Evolutionary conservation across 2,888 invertebrate genomes (phyloP).

Genomic region (Chaitophorus viminalis): DNA sequence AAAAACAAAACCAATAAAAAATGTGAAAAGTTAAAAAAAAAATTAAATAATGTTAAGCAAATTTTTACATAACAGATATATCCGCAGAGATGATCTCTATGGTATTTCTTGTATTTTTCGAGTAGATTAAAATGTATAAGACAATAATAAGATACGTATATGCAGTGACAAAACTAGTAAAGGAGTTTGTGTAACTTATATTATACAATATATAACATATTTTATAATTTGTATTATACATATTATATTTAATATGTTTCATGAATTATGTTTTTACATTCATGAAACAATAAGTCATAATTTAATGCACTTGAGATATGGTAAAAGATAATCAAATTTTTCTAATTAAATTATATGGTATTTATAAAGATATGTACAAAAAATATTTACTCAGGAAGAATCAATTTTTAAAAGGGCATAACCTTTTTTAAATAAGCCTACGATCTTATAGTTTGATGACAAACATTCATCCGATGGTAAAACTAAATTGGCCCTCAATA

Average conservation of each 20-base stretch:
- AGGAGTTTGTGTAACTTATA: too few species aligned
- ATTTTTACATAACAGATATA: background rate
- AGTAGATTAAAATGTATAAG: background rate
- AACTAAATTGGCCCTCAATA: background rate
- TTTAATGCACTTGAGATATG: too few species aligned
- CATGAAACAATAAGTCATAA: too few species aligned
- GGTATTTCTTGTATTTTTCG: background rate
- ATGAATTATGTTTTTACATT: too few species aligned
- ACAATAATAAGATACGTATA: background rate
- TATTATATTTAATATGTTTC: too few species aligned
- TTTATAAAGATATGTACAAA: background rate
- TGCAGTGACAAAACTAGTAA: background rate
- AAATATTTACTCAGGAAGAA: background rate
- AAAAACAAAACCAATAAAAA: slow-evolving; percentile 26
- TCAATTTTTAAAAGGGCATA: slow-evolving; percentile 2
- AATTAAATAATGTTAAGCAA: background rate
- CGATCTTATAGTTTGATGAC: slow-evolving; percentile 1
- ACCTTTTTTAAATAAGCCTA: background rate
- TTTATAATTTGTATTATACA: too few species aligned
- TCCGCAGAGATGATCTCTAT: background rate
- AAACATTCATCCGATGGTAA: background rate
- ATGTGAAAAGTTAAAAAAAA: background rate
- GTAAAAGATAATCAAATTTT: too few species aligned
- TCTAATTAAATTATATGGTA: background rate
- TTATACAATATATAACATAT: too few species aligned